Evolutionary conservation across 2,113 vertebrate genomes (phyloP).

Genomic region (human (Homo sapiens)): DNA sequence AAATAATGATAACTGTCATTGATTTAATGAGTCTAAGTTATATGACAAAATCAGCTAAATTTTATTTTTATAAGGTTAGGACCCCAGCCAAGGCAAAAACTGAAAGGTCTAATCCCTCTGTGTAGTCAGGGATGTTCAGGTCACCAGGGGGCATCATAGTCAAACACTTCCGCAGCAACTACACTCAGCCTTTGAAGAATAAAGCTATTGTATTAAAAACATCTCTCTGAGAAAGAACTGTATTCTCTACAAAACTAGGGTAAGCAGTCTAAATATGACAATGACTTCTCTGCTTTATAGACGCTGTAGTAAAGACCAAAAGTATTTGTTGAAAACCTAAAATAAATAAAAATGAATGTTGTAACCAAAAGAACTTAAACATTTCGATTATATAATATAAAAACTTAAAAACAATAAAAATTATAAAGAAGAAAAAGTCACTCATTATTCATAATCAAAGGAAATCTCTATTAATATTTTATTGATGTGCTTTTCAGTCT

Average conservation of each 20-base stretch:
- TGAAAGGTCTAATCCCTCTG: neutral
- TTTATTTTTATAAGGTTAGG: constrained; percentile 29
- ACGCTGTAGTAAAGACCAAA: neutral
- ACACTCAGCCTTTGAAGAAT: neutral
- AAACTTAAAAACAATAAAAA: constrained; percentile 35
- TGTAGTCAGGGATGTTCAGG: neutral
- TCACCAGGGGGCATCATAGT: neutral
- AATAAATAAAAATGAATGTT: neutral
- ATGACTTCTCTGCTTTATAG: constrained; percentile 15
- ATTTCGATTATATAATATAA: neutral
- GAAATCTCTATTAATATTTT: constrained; percentile 38
- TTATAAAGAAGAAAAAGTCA: constrained; percentile 3
- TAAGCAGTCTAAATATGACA: constrained; percentile 7
- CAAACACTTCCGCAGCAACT: neutral
- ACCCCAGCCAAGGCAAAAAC: neutral
- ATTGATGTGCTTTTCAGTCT: constrained; percentile 34
- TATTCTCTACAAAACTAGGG: neutral
- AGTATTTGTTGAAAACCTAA: constrained; percentile 8
- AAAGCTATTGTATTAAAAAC: neutral
- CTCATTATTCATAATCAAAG: constrained; percentile 9
- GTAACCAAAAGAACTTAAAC: neutral
- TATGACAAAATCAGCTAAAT: constrained; percentile 24
- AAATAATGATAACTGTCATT: constrained; percentile 35
- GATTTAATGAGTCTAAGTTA: constrained; percentile 44
- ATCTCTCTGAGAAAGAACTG: constrained; percentile 37